phyloP scores from a whole-genome alignment of 2,797 vertebrate species.

The Oryzias dopingdopingensis region DNA sequence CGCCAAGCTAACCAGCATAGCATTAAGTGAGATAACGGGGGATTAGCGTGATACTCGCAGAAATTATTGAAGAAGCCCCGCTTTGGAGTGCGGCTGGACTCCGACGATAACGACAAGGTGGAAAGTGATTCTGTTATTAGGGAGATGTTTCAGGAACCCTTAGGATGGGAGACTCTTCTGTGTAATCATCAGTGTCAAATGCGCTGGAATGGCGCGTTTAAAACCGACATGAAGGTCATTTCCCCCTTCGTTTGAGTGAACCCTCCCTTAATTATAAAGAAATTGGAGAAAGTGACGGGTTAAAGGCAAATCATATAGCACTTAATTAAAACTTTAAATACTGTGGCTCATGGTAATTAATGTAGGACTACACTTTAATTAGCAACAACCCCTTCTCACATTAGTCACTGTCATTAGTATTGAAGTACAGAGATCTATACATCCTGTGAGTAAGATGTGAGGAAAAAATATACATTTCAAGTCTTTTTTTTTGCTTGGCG shows the following conservation, averaged over 20 bases:
- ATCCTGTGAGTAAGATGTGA: conserved; percentile 9
- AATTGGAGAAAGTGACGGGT: conserved; percentile 33
- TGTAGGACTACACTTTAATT: conserved; percentile 68
- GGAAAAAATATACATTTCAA: background rate
- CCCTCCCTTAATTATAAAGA: conserved; percentile 6
- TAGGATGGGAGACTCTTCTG: background rate
- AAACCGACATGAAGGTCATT: conserved; percentile 7
- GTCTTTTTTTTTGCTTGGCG: conserved; percentile 34
- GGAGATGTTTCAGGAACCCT: conserved; percentile 7
- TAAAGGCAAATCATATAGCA: conserved; percentile 36
- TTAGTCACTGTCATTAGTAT: conserved; percentile 61
- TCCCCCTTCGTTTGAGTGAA: conserved; percentile 1
- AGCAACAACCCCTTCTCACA: conserved; percentile 48
- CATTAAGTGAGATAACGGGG: conserved; percentile 29
- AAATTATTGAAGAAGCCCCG: conserved; percentile 18
- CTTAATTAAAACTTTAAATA: conserved; percentile 54
- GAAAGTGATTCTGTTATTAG: conserved; percentile 15
- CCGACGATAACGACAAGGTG: conserved; percentile 17
- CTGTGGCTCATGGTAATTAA: conserved; percentile 62
- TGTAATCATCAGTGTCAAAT: background rate
- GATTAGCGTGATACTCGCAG: conserved; percentile 34
- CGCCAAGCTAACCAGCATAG: conserved; percentile 17
- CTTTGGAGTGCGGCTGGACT: conserved; percentile 28
- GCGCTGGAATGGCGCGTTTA: conserved; percentile 9
- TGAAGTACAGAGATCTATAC: conserved; percentile 13